Evolutionary conservation across 2,888 invertebrate genomes (phyloP), one percentile per base, ranked within the genome.

Genomic region (Philonicus albiceps): DNA sequence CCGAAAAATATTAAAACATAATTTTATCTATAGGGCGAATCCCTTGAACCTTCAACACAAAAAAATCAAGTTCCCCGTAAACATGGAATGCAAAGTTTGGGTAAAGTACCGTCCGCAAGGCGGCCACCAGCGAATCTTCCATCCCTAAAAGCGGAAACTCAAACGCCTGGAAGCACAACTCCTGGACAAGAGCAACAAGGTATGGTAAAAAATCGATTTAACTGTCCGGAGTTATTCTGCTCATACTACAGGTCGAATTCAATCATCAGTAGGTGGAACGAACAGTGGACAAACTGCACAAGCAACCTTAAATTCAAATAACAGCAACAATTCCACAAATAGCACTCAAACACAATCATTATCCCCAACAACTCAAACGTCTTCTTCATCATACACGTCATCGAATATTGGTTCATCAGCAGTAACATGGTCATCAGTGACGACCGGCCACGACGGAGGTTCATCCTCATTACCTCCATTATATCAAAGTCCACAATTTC

Each of bases 81-180:
- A 96, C 98, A 99, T 98, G 99, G 99, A 95, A 97, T 99, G 96
- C 99, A 99, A 96, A 97, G 96, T 94, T 96, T 99, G 96, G 99
- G 99, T 94, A 99, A 99, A 96, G 97, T 99, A 94, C 97, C 97
- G 93, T 97, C 97, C 93, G 97, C 98, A 93, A 96, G 99, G 94
- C 96, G 99, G 93, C 99, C 99, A 93, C 99, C 99, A 93, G 98
- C 98, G 93, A 98, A 99, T 95, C 94, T 99, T 93, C 99, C 99
- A 93, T 99, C 99, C 95, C 94, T 99, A 94, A 99, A 98, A 95
- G 98, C 98, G 93, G 99, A 99, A 95, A 94, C 93, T 88, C 91
- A 89, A 89, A 89, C 90, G 89, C 95, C 95, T 83, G 86, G 73
- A 81, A 87, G 72, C 40, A 85, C 87, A 86, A 84, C 55, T 55